Evolutionary conservation across 2,113 vertebrate genomes (phyloP), one percentile per base, ranked within the genome.

Genomic region (Propithecus coquereli): DNA sequence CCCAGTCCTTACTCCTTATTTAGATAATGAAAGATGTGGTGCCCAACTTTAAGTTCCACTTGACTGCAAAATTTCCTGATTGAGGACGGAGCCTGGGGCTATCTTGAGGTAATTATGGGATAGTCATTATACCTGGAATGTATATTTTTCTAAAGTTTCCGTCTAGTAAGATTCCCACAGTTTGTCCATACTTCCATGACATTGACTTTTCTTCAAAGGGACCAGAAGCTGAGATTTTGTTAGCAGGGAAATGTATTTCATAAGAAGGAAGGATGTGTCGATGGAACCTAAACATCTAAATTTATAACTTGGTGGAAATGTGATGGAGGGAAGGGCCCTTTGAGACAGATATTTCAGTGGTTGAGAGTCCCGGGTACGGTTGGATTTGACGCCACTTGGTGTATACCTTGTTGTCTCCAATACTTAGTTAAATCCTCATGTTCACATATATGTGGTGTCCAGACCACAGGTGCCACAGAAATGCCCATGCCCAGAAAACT

Each of bases 221-320:
- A 70, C 63, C 76, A 66, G 83, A 70, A 63, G 71, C 57, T 61
- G 52, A 65, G 47, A 50, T 54, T 61, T 34, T 20, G 14, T 82
- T 25, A 43, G 43, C 66, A 40, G 59, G 76, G 47, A 81, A n/a
- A 59, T 66, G 13, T 81, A 0, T 70, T 50, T 73, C 47, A 20
- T 52, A 66, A 61, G 73, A 47, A 77, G 76, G 22, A 68, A 66
- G 54, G 77, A 65, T 59, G 22, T 4, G 20, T 23, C 22, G 61
- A 6, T 30, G 61, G 61, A 16, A 34, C 6, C 40, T 17, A 5
- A 52, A 66, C 32, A 43, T 5, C n/a, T n/a, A 63, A 43, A 68
- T 54, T 59, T 84, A 23, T 50, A 68, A 34, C 70, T 65, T 57
- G 79, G 11, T 94, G 90, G 80, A 37, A 82, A 73, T 18, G 30